These are phyloP conservation scores for Athripsodes cinereus DNA, from an alignment of 2,888 invertebrate genomes.

Conservation along the genomic window DNA sequence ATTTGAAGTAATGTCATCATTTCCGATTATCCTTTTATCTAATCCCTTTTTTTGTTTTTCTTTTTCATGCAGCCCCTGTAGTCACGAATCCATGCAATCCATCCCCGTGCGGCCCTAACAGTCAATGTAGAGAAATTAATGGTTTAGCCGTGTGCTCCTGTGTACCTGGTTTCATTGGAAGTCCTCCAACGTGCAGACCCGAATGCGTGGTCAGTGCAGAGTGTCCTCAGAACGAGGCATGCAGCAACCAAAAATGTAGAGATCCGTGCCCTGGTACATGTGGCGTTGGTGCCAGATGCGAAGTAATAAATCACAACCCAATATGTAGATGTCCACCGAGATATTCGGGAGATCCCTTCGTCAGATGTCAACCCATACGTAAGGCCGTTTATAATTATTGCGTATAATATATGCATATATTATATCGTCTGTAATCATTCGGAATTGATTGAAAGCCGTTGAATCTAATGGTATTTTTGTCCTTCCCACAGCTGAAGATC, in stretches of 20 bases:
- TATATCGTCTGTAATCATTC: slow-evolving; percentile 32
- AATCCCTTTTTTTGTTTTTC: background rate
- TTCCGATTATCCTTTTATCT: background rate
- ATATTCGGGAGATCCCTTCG: slow-evolving; percentile 76
- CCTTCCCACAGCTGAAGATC: slow-evolving; percentile 36
- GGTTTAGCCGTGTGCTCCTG: slow-evolving; percentile 76
- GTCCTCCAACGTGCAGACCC: slow-evolving; percentile 77
- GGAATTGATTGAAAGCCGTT: too few species aligned
- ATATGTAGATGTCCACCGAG: slow-evolving; percentile 73
- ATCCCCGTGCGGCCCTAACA: slow-evolving; percentile 76
- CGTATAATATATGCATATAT: background rate
- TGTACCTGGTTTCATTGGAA: slow-evolving; percentile 68
- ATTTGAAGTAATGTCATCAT: slow-evolving; percentile 37
- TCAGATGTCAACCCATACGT: slow-evolving; percentile 57
- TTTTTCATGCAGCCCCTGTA: slow-evolving; percentile 30
- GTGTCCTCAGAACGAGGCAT: slow-evolving; percentile 71
- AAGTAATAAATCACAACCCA: slow-evolving; percentile 79
- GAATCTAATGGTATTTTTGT: too few species aligned
- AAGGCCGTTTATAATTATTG: slow-evolving; percentile 33
- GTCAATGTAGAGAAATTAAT: slow-evolving; percentile 64
- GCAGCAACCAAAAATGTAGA: slow-evolving; percentile 71
- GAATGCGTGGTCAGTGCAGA: slow-evolving; percentile 81
- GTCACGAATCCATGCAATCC: slow-evolving; percentile 65
- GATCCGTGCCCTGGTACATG: slow-evolving; percentile 84
- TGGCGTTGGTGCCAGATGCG: slow-evolving; percentile 68